Evolutionary conservation across 2,797 vertebrate species (phyloP).

Genomic region (Petrocephalus sullivani): DNA sequence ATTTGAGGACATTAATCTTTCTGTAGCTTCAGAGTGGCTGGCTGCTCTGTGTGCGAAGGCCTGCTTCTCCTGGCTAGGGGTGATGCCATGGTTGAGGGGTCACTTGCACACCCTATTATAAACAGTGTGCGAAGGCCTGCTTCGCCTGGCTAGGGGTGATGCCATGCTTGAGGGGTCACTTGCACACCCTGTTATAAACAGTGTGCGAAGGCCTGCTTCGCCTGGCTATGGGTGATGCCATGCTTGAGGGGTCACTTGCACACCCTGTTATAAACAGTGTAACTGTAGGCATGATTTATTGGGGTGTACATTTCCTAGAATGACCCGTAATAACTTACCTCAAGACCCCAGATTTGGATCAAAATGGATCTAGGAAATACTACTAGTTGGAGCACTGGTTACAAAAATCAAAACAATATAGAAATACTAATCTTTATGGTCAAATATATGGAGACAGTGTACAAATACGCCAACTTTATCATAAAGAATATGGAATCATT

Average conservation of each 20-base stretch:
- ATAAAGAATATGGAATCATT: background rate
- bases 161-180: background rate
- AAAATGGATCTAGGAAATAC: background rate
- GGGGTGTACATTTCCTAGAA: background rate
- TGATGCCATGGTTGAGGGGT: background rate
- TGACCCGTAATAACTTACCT: background rate
- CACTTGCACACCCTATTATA: background rate
- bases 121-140: background rate
- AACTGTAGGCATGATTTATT: background rate
- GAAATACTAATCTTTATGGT: background rate
- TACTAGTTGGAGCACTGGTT: background rate
- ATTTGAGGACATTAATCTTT: background rate
- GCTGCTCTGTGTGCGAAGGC: background rate
- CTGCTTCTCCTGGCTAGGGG: background rate
- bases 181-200: background rate
- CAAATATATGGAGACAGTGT: background rate
- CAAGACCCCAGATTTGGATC: background rate
- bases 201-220: background rate
- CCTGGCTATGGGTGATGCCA: background rate
- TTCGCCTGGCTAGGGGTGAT: background rate
- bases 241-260: background rate
- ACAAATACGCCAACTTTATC: background rate
- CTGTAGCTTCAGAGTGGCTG: slow-evolving; percentile 2
- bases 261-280: background rate
- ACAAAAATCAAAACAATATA: background rate